A percentile compares a stretch with the other conserved stretches of the same genome.
Conservation (phyloP, 2,888 invertebrate species). For the Athalia circularis region DNA sequence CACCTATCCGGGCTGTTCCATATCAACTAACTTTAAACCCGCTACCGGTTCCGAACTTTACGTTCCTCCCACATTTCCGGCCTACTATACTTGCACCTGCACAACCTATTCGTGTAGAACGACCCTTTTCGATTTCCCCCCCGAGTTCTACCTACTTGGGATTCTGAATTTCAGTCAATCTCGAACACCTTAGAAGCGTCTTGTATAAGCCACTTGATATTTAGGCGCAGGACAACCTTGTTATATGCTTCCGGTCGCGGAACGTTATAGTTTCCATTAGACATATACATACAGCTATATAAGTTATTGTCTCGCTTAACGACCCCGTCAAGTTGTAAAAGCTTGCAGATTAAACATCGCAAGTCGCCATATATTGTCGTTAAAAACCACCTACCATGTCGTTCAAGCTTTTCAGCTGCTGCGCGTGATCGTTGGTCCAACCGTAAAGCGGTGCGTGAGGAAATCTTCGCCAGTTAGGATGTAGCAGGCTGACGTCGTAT, state of each 20-base stretch:
- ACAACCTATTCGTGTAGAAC: constrained; percentile 4
- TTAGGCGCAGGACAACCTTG: too few relatives aligned
- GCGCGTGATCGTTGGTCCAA: constrained; percentile 45
- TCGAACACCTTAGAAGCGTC: too few relatives aligned
- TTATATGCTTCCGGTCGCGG: too few relatives aligned
- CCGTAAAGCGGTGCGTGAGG: constrained; percentile 46
- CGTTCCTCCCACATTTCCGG: constrained; percentile 41
- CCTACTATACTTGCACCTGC: constrained; percentile 20
- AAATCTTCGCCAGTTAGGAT: constrained; percentile 45
- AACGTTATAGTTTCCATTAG: neutral
- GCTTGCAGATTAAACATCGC: neutral
- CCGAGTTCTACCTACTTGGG: neutral
- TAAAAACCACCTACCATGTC: constrained; percentile 24
- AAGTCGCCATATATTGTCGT: neutral
- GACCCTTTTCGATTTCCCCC: neutral
- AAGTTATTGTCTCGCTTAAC: constrained; percentile 17
- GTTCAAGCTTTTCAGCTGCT: constrained; percentile 32
- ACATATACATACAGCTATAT: neutral
- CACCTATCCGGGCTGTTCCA: constrained; percentile 61
- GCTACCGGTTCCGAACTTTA: constrained; percentile 62
- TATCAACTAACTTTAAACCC: constrained; percentile 64
- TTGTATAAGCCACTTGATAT: too few relatives aligned
- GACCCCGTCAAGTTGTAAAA: constrained; percentile 1
- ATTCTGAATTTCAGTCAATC: too few relatives aligned
- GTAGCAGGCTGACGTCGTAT: constrained; percentile 26